Evolutionary conservation across 2,113 vertebrate genomes (phyloP).

Genomic region (Cryptotis parvus): DNA sequence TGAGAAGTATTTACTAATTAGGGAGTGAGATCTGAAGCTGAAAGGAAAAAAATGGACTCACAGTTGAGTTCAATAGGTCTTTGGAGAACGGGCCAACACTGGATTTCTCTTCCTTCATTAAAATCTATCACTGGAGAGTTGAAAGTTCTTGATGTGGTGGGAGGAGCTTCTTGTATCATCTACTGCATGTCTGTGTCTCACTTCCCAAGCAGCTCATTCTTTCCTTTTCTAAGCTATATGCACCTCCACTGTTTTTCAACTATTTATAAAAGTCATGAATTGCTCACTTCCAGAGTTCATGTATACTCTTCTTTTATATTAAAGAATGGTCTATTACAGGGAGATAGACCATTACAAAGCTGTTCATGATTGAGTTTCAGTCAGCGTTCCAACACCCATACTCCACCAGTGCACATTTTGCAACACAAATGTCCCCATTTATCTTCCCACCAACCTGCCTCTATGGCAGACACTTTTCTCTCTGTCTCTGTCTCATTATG

Average conservation of each 20-base stretch:
- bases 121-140: background rate
- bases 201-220: rapidly evolving
- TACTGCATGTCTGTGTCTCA: background rate
- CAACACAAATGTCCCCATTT: no score
- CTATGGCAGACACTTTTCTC: no score
- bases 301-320: no score
- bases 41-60: background rate
- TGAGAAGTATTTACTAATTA: background rate
- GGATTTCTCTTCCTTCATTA: background rate
- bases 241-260: background rate
- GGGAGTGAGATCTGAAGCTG: background rate
- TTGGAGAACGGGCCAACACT: no score
- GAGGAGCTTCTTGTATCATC: background rate
- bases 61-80: background rate
- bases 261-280: background rate
- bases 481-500: no score
- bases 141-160: background rate
- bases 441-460: no score
- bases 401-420: no score
- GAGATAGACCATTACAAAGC: no score
- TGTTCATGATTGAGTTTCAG: no score
- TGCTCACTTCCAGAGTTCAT: background rate
- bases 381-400: no score
- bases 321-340: no score
- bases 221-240: background rate